These are phyloP conservation scores for Cepphus grylle DNA, from an alignment of 2,113 vertebrate species.

Conservation along the genomic window DNA sequence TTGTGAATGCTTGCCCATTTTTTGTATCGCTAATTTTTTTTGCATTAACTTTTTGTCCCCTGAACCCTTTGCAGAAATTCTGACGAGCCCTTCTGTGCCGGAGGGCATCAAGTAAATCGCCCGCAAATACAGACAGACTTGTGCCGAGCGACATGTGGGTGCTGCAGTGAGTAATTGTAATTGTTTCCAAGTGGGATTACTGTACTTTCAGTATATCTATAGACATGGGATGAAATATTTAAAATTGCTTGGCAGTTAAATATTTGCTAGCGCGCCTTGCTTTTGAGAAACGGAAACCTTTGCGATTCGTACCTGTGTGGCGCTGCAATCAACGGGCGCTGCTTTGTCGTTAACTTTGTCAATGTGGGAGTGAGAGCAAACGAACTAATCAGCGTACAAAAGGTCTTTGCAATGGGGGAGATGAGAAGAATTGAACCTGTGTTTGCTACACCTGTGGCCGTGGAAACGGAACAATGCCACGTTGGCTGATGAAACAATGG, in stretches of 20 bases:
- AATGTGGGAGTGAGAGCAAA: not conserved
- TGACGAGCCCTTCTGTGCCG: not conserved
- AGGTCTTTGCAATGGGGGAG: not conserved
- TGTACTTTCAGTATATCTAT: not conserved
- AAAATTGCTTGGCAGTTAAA: not conserved
- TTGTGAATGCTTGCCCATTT: not conserved
- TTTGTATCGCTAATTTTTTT: not conserved
- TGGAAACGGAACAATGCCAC: not conserved
- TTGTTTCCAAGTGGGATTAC: not conserved
- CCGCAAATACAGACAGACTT: not conserved
- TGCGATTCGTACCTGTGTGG: not conserved
- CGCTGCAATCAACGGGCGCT: not conserved
- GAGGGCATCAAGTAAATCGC: not conserved
- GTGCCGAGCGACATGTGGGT: not conserved
- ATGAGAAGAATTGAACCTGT: not conserved
- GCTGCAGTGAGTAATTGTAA: not conserved
- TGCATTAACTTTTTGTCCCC: not conserved
- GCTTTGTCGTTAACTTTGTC: not conserved
- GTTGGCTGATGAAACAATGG: not conserved
- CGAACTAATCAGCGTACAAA: not conserved
- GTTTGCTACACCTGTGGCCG: not conserved
- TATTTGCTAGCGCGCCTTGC: not conserved
- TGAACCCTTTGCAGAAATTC: not conserved
- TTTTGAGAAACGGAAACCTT: not conserved
- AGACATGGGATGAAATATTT: not conserved